These are phyloP conservation scores for Leptopilina syphax DNA, from an alignment of 2,888 invertebrate genomes.

Conservation along the genomic window DNA sequence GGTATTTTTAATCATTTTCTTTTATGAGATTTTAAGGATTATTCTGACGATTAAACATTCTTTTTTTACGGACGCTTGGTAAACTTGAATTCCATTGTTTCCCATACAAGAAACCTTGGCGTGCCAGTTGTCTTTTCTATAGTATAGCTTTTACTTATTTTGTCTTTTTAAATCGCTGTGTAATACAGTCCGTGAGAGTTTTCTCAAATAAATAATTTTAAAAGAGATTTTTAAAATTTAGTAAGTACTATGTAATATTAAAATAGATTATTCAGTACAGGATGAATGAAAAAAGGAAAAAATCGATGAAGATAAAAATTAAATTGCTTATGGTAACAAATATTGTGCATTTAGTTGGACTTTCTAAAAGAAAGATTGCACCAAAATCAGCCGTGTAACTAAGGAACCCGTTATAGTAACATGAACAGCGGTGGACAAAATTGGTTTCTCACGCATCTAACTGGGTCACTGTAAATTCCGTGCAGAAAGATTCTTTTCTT, in stretches of 20 bases:
- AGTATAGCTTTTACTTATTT: slow-evolving; percentile 52
- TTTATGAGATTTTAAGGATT: not conserved
- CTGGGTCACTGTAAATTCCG: slow-evolving; percentile 30
- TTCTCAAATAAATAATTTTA: not conserved
- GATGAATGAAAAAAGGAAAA: too few relatives aligned
- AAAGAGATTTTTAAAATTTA: too few relatives aligned
- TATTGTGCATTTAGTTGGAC: not conserved
- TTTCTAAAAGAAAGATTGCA: not conserved
- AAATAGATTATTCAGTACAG: too few relatives aligned
- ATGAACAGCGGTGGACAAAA: slow-evolving; percentile 15
- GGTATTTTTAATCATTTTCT: not conserved
- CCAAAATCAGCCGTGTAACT: slow-evolving; percentile 36
- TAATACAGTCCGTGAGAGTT: not conserved
- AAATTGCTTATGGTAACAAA: not conserved
- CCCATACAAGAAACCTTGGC: slow-evolving; percentile 60
- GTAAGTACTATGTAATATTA: too few relatives aligned
- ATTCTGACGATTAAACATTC: not conserved
- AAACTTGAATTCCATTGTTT: slow-evolving; percentile 51
- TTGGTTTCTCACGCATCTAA: slow-evolving; percentile 40
- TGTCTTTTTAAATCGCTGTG: not conserved
- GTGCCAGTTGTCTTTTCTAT: slow-evolving; percentile 59
- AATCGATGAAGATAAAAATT: not conserved
- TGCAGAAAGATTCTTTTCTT: slow-evolving; percentile 45
- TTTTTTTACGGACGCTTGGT: slow-evolving; percentile 1
- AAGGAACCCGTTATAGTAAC: slow-evolving; percentile 4